These are phyloP conservation scores for Camarhynchus parvulus DNA, from an alignment of 2,113 vertebrate genomes.

Conservation along the genomic window DNA sequence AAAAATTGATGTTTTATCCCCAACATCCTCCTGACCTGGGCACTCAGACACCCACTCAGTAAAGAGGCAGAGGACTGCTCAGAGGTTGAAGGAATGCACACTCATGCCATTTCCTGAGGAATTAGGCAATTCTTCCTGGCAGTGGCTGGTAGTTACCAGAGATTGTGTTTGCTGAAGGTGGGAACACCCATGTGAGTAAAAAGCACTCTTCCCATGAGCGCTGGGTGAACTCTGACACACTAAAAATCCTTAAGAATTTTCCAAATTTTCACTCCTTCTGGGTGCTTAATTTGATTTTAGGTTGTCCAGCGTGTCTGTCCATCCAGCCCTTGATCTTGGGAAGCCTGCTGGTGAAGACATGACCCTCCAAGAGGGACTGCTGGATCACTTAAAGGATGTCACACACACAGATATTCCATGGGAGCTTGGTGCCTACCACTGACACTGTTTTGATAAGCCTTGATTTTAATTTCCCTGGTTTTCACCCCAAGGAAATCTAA, in stretches of 20 bases:
- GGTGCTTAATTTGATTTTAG: background rate
- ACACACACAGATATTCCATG: background rate
- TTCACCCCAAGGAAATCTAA: background rate
- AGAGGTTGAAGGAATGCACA: background rate
- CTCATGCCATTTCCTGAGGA: background rate
- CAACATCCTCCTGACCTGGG: background rate
- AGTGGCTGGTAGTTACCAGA: background rate
- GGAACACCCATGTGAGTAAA: background rate
- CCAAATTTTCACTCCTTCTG: background rate
- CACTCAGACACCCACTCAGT: background rate
- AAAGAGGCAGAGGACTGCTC: background rate
- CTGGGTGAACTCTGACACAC: background rate
- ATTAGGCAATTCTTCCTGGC: constrained; percentile 6
- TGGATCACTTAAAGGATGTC: background rate
- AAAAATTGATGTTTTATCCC: background rate
- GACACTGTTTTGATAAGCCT: background rate
- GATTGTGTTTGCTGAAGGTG: background rate
- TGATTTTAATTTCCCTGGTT: background rate
- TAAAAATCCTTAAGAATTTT: background rate
- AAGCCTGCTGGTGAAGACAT: background rate
- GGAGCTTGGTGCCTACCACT: accelerated
- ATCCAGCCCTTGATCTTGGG: background rate
- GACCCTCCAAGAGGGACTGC: background rate
- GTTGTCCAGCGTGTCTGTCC: background rate
- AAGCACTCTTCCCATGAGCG: background rate